These are phyloP conservation scores for Emberiza fucata DNA, from an alignment of 2,113 vertebrate genomes.

Conservation along the genomic window DNA sequence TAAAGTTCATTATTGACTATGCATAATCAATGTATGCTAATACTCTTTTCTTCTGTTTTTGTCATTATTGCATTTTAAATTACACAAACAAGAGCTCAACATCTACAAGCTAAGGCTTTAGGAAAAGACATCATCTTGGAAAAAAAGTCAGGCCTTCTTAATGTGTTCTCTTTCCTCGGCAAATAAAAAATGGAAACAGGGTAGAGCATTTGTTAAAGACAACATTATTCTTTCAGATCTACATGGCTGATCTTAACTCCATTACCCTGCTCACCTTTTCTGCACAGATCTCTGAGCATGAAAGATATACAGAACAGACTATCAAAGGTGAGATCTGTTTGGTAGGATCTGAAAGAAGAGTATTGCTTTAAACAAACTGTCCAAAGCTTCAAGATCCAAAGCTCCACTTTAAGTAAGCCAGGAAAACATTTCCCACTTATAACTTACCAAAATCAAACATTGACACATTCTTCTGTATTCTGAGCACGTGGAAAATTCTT, in stretches of 20 bases:
- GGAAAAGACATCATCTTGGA: not conserved
- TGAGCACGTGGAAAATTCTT: not conserved
- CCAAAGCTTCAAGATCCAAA: not conserved
- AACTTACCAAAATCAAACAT: not conserved
- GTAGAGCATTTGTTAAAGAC: not conserved
- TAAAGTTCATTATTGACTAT: slow-evolving; percentile 12
- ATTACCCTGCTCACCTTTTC: not conserved
- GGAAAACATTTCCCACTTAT: not conserved
- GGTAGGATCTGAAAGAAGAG: not conserved
- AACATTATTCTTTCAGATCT: slow-evolving; percentile 30
- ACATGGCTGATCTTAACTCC: slow-evolving; percentile 6
- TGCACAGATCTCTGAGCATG: slow-evolving; percentile 1
- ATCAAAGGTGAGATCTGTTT: slow-evolving; percentile 15
- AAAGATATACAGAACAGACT: not conserved
- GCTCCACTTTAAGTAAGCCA: not conserved
- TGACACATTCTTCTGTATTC: not conserved
- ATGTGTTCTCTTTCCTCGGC: not conserved
- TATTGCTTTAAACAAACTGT: not conserved
- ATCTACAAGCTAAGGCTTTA: not conserved
- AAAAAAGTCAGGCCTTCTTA: not conserved
- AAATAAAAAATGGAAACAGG: not conserved
- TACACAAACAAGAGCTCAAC: not conserved
- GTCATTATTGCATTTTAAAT: not conserved
- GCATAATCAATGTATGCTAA: not conserved
- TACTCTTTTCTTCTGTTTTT: not conserved